Evolutionary conservation across 2,888 invertebrate species (phyloP), one percentile per base, ranked within the genome.

Genomic region (Gandaritis pyraliata): DNA sequence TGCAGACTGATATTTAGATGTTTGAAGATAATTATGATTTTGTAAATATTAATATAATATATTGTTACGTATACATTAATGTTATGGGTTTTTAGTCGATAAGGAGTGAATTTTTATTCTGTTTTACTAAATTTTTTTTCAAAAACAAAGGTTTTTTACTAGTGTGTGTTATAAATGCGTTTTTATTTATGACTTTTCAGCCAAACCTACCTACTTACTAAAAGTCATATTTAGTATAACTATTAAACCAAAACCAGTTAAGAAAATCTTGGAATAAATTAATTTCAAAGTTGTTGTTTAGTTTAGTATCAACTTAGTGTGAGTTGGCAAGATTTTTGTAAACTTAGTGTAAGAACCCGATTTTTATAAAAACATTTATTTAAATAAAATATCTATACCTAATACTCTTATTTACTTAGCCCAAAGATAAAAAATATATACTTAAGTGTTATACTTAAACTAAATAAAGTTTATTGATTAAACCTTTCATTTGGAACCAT

Each of bases 1-100:
- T 78, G 86, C 90, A 89, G 91, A 91, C 91, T 91, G 91, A 91
- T 88, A 87, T 80, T 80, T 91, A 90, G 87, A 83, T 73, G 83
- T 82, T 86, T 83, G 79, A 80, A 83, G 36, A 74, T 48, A 30
- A 30, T 72, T 73, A 43, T 51, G 13, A 72, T 72, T 72, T 66
- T 82, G 82, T 85, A 83, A 72, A 83, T 82, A 81, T 50, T 65
- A 71, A 33, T 70, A 72, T 68, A 60, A 33, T 59, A 68, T 71
- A 70, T 68, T 10, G 36, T 46, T 43, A 45, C 23, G 18, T 53
- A 46, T 23, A 43, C 15, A 50, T 63, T 65, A 67, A 70, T 68
- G 64, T 67, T 70, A 29, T 66, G 70, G 68, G 69, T 65, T 69
- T 52, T 46, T 71, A 71, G 52, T 61, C 62, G 58, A 50, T 41